These are phyloP conservation scores for Procambarus virginalis DNA, from an alignment of 1,140 invertebrate species.

Conservation along the genomic window DNA sequence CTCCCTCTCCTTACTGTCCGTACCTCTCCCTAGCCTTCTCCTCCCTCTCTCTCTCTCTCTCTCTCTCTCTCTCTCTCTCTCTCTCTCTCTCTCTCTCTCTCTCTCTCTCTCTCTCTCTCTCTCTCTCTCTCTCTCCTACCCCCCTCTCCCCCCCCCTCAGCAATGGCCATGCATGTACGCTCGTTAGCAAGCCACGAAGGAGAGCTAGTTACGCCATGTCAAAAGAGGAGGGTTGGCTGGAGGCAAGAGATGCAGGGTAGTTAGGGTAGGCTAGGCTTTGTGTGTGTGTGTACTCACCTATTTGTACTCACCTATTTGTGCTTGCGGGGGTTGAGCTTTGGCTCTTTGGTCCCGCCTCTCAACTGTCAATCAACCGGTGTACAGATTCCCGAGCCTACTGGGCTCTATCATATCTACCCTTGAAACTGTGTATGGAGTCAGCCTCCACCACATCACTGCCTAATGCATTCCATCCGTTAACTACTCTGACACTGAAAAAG, in stretches of 20 bases:
- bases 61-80: background rate
- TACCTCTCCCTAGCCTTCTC: background rate
- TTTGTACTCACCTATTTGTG: no score
- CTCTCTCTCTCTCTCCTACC: background rate
- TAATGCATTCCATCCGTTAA: no score
- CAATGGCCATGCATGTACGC: conserved; percentile 55
- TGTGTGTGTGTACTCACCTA: no score
- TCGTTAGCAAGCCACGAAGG: conserved; percentile 40
- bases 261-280: no score
- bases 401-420: no score
- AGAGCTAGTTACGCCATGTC: conserved; percentile 51
- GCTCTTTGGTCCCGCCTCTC: no score
- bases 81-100: background rate
- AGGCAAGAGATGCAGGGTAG: background rate
- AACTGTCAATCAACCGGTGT: no score
- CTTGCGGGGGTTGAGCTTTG: no score
- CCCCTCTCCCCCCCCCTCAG: conserved; percentile 5
- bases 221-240: conserved; percentile 28
- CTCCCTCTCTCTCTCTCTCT: background rate
- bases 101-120: background rate
- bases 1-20: background rate
- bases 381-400: no score
- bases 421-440: no score
- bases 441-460: no score
- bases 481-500: no score